A percentile compares a stretch with the other conserved stretches of the same genome.
These are phyloP conservation scores for Mercenaria mercenaria DNA, from an alignment of 1,140 invertebrate species.

Conservation along the genomic window DNA sequence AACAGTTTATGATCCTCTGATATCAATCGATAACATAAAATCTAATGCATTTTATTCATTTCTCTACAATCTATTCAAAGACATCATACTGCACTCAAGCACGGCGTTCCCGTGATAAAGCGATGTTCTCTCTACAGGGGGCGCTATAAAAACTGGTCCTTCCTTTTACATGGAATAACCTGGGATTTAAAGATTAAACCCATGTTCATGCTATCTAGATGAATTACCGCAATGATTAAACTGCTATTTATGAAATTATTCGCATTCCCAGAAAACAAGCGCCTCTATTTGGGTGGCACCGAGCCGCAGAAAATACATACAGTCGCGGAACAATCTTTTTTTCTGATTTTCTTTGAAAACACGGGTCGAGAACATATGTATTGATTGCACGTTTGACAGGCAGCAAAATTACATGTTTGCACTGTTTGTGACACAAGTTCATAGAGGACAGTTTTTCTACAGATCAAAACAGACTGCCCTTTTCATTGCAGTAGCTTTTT, in stretches of 20 bases:
- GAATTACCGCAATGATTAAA: conserved; percentile 58
- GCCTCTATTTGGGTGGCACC: conserved; percentile 35
- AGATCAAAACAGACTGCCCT: not conserved
- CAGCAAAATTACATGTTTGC: not conserved
- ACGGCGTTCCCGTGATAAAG: conserved; percentile 22
- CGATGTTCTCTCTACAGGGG: conserved; percentile 14
- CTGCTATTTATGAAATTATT: conserved; percentile 62
- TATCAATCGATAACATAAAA: conserved; percentile 49
- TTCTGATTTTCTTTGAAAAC: not conserved
- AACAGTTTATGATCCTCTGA: conserved; percentile 1
- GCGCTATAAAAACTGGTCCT: conserved; percentile 33
- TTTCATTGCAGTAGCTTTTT: too few species aligned
- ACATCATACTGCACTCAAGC: conserved; percentile 12
- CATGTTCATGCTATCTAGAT: conserved; percentile 30
- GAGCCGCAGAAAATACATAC: not conserved
- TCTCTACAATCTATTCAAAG: conserved; percentile 17
- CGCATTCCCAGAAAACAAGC: conserved; percentile 41
- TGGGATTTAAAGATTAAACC: conserved; percentile 57
- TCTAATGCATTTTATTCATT: conserved; percentile 58
- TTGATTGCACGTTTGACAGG: conserved; percentile 6
- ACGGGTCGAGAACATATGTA: not conserved
- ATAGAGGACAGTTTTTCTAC: not conserved
- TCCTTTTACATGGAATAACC: conserved; percentile 58
- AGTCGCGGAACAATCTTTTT: not conserved
- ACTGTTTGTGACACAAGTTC: not conserved